Evolutionary conservation across 2,113 vertebrate genomes (phyloP).

Genomic region (Phalacrocorax pelagicus): DNA sequence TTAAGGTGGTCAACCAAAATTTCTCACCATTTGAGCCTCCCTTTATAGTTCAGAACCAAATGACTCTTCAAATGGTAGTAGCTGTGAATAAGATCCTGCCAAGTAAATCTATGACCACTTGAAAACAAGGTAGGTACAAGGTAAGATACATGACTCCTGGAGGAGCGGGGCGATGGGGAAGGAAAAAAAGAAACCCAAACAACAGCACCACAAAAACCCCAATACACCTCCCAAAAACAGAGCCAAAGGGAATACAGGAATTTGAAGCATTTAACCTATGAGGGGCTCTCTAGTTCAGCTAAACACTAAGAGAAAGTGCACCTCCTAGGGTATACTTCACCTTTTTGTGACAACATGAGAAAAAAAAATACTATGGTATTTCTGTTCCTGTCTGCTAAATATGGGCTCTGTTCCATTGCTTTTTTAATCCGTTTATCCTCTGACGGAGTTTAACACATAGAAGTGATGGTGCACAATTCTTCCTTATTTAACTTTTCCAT

Average conservation of each 20-base stretch:
- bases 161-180: no score
- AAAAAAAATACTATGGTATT: neutral
- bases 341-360: neutral
- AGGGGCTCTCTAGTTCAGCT: neutral
- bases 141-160: neutral
- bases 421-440: neutral
- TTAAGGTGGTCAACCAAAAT: neutral
- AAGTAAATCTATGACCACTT: neutral
- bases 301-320: neutral
- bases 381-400: neutral
- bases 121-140: neutral
- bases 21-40: neutral
- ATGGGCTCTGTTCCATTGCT: neutral
- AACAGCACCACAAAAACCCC: no score
- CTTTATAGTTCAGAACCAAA: neutral
- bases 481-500: neutral
- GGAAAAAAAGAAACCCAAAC: no score
- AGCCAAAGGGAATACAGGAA: neutral
- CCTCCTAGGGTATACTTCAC: neutral
- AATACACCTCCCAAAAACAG: neutral
- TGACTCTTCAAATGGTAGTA: neutral
- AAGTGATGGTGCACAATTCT: neutral
- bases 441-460: neutral
- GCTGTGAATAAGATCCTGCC: neutral
- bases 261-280: neutral